Base-by-base conservation (phyloP, 2,888 invertebrate species). In the Diarsia brunnea region DNA sequence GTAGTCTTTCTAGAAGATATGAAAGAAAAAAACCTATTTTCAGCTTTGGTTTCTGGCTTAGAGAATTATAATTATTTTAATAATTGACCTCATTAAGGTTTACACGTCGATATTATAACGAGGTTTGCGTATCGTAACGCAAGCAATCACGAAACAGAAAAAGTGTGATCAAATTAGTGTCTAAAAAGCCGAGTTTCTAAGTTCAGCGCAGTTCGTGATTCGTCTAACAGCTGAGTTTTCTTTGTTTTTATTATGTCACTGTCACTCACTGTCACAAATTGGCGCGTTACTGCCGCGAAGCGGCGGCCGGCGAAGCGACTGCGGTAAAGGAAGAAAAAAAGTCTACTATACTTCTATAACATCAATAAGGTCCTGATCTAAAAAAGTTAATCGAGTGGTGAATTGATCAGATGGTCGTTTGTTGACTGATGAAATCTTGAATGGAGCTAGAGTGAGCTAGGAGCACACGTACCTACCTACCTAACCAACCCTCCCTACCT, bases 241-340 rank as follows among this genome's bases (percentile, higher is more conserved):
- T 31, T 31, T 47, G 21, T 60, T 45, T 70, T 3, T 38, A 38
- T 14, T 27, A 4, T 27, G 73, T 75, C 60, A 63, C 11, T 71
- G 38, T 73, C 75, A 74, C n/a, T n/a, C n/a, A n/a, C n/a, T n/a
- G 64, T 3, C 65, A 75, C 12, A 63, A 80, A 24, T 77, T 77
- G 53, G 81, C 77, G 63, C 74, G 74, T 0, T 11, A 24, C 12
- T 5, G n/a, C 60, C 47, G 51, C 47, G n/a, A 55, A 78, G 47
- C 10, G 38, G 53, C 4, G 24, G 27, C n/a, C n/a, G 27, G 47
- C 38, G 21, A 4, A 4, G 31, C 31, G 31, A 38, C 4, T 16
- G 43, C 43, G 16, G 63, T 16, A 43, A 45, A 49, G 19, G 38
- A 38, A 38, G 38, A 7, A 47, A 45, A 7, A 27, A 55, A 27